Percentiles rank a stretch among this genome's conserved stretches.
Evolutionary conservation across 2,888 invertebrate genomes (phyloP).

Genomic region (Apodemia zela): DNA sequence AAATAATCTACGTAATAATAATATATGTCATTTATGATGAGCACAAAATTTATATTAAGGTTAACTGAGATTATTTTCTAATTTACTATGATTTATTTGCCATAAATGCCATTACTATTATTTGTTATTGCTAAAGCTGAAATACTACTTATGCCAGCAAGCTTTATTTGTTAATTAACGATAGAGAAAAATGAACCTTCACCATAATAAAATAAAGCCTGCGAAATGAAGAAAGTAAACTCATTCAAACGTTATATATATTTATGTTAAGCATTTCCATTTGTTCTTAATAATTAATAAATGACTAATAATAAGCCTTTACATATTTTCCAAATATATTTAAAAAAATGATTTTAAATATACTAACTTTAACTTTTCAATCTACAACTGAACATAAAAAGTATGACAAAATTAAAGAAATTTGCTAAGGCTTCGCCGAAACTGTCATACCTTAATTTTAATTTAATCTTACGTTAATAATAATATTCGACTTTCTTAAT

Average conservation of each 20-base stretch:
- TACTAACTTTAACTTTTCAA: too few relatives aligned
- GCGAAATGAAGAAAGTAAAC: neutral
- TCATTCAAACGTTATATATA: neutral
- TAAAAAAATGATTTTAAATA: too few relatives aligned
- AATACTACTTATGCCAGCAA: neutral
- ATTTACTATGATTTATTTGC: neutral
- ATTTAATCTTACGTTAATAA: too few relatives aligned
- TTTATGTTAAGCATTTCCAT: too few relatives aligned
- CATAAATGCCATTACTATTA: neutral
- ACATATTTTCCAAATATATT: too few relatives aligned
- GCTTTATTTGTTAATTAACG: conserved; percentile 3
- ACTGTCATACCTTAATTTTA: too few relatives aligned
- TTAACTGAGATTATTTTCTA: neutral
- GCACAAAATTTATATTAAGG: neutral
- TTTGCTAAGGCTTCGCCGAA: too few relatives aligned
- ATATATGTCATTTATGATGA: neutral
- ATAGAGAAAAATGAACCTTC: neutral
- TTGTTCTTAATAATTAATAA: too few relatives aligned
- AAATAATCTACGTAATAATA: neutral
- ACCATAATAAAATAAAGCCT: neutral
- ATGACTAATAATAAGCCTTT: too few relatives aligned
- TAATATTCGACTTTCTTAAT: too few relatives aligned
- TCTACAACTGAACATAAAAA: too few relatives aligned
- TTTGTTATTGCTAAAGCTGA: neutral
- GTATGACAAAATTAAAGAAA: too few relatives aligned